Percentiles rank a stretch among this genome's conserved stretches.
These are phyloP conservation scores for Pteronotus mesoamericanus DNA, from an alignment of 2,797 vertebrate species.

Conservation along the genomic window DNA sequence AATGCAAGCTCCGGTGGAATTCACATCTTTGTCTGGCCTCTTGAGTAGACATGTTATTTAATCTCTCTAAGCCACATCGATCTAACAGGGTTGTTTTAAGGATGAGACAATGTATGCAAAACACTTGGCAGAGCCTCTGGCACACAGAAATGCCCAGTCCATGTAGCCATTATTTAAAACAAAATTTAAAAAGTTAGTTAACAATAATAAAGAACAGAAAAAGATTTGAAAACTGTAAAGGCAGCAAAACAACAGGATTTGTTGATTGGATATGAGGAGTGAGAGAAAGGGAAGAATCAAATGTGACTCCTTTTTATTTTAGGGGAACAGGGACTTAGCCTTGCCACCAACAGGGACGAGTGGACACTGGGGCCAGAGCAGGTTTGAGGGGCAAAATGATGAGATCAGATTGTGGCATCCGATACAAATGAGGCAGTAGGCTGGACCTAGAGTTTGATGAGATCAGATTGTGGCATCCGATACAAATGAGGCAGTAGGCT, in stretches of 20 bases:
- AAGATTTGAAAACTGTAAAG: background rate
- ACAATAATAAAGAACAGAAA: background rate
- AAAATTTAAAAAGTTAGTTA: background rate
- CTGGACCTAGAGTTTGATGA: too few species aligned
- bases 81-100: background rate
- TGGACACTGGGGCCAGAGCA: too few species aligned
- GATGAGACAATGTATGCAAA: background rate
- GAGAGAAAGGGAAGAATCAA: background rate
- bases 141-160: background rate
- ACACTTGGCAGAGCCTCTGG: background rate
- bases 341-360: background rate
- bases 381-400: background rate
- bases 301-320: background rate
- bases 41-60: background rate
- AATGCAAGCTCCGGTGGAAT: background rate
- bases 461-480: background rate
- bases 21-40: background rate
- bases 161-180: background rate
- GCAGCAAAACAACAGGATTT: background rate
- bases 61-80: background rate
- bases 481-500: background rate
- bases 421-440: background rate
- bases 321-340: background rate
- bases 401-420: background rate
- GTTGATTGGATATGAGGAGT: background rate